Evolutionary conservation across 92 coral and sea anemone genomes (phyloP), one percentile per base, ranked within the genome.

Genomic region (Blastomussa wellsi): DNA sequence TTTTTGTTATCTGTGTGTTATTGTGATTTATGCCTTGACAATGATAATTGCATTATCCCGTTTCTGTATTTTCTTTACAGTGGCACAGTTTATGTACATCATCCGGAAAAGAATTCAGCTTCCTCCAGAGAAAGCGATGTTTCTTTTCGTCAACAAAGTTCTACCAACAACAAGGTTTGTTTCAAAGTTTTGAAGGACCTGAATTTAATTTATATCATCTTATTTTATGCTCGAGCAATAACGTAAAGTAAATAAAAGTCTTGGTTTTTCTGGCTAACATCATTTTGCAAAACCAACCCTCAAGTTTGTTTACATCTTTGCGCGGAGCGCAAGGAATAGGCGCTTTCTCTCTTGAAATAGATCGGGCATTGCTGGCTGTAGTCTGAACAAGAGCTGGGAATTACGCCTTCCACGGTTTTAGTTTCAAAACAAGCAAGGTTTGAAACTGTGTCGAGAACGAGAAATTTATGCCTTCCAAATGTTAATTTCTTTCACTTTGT

Each of bases 111-210:
- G 99, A 83, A 97, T 97, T 66, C 99, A 97, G 82, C 94, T 97
- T 28, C 98, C 99, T 70, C 99, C 99, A 42, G 99, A 97, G 71
- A 97, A 97, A 72, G 99, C 99, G 8, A 97, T 97, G 99, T 97
- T 97, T 73, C 84, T 97, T 53, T 97, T 97, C 92, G 99, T 97
- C 90, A 97, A 95, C 89, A 97, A 97, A 93, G 98, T 97, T 73
- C 92, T 97, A 26, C 99, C 99, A 37, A 95, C 98, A 24, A 97
- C 99, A 69, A 97, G 99, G 99, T 96, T 84, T 33, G 90, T 79
- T 28, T 70, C 48, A 16, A 60, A 20, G 11, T 9, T 69, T 69
- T 44, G 9, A 31, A 38, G 8, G 28, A 7, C 13, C 22, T 86
- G 22, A 38, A 24, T 67, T 59, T 52, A 55, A 12, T 48, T 0